phyloP scores from a whole-genome alignment of 2,888 invertebrate species.

The Sarcophaga carnaria region DNA sequence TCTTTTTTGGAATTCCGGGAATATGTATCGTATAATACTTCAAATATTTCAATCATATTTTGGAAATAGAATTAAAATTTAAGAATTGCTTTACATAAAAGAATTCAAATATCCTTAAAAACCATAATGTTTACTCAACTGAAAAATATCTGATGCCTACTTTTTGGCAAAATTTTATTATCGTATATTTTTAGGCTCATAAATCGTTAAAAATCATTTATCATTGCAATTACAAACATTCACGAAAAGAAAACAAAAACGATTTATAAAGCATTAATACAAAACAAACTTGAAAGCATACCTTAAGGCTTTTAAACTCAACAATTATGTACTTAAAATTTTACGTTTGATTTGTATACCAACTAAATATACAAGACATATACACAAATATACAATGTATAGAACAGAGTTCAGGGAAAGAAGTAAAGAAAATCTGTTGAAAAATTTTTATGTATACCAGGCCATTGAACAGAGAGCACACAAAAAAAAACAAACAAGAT shows the following conservation, averaged over 20 bases:
- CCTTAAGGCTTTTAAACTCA: constrained; percentile 27
- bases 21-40: too few relatives aligned
- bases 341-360: background rate
- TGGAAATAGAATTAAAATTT: too few relatives aligned
- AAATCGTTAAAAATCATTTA: background rate
- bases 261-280: background rate
- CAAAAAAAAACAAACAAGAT: constrained; percentile 9
- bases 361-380: background rate
- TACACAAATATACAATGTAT: background rate
- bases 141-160: background rate
- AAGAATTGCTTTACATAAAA: too few relatives aligned
- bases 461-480: background rate
- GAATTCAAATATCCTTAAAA: too few relatives aligned
- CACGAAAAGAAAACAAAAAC: background rate
- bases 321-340: constrained; percentile 41
- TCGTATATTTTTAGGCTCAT: background rate
- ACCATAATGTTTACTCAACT: background rate
- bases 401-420: background rate
- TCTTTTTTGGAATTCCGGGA: too few relatives aligned
- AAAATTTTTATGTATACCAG: constrained; percentile 36
- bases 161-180: background rate
- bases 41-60: too few relatives aligned
- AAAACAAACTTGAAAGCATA: background rate
- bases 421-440: background rate
- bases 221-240: too few relatives aligned